phyloP scores from a whole-genome alignment of 1,140 invertebrate genomes.

The Pollicipes pollicipes region DNA sequence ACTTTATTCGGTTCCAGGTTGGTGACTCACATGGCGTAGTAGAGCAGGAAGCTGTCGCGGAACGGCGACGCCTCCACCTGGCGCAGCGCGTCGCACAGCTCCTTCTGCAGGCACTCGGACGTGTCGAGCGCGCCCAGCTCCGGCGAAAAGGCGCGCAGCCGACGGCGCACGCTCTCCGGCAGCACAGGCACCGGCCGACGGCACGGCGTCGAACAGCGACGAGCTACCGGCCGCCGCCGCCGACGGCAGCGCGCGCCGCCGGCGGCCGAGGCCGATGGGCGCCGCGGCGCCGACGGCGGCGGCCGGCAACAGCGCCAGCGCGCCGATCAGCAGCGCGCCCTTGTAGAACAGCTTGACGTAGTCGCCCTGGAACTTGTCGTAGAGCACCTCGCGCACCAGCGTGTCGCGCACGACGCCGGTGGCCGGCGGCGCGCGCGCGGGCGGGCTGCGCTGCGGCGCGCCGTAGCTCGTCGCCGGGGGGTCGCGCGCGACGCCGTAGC shows the following conservation, averaged over 20 bases:
- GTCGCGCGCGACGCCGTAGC: not conserved
- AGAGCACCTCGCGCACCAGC: not conserved
- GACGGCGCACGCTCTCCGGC: not conserved
- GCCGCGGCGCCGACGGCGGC: too few species aligned
- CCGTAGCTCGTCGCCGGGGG: too few species aligned
- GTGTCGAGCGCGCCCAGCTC: not conserved
- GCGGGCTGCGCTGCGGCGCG: not conserved
- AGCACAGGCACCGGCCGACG: not conserved
- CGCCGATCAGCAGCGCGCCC: slow-evolving; percentile 14
- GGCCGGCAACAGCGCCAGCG: slow-evolving; percentile 13
- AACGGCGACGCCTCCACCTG: not conserved
- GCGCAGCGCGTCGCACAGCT: not conserved
- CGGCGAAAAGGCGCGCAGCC: not conserved
- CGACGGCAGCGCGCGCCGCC: not conserved
- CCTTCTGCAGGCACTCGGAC: not conserved
- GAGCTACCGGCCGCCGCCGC: slow-evolving; percentile 6
- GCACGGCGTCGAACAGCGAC: not conserved
- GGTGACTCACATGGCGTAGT: not conserved
- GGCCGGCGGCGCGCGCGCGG: too few species aligned
- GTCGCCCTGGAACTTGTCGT: slow-evolving; percentile 10
- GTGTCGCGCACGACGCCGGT: not conserved
- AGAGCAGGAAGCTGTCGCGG: not conserved
- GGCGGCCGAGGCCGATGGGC: too few species aligned
- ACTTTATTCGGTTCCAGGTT: too few species aligned
- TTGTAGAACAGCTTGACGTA: slow-evolving; percentile 15